Evolutionary conservation across 2,797 vertebrate species (phyloP).

Genomic region (Jordanella pulchra): DNA sequence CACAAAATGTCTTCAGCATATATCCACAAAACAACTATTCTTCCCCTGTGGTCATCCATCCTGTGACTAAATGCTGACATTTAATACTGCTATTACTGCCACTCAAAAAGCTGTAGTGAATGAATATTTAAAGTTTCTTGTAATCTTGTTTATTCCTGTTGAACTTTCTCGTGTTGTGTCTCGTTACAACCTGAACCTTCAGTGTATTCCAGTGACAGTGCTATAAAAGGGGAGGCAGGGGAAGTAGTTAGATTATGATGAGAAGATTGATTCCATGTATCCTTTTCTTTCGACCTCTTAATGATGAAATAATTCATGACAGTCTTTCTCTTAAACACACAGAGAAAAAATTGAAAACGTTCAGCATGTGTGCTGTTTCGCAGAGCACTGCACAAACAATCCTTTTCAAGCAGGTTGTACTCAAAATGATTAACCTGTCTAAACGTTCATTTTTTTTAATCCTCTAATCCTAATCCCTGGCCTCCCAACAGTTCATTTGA

Average conservation of each 20-base stretch:
- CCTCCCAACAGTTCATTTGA: not conserved
- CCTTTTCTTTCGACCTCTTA: too few relatives aligned
- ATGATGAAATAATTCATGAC: too few relatives aligned
- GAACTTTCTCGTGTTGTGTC: not conserved
- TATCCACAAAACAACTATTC: not conserved
- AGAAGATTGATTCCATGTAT: too few relatives aligned
- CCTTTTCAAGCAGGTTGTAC: not conserved
- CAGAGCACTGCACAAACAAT: not conserved
- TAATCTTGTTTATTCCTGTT: not conserved
- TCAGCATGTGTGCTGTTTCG: not conserved
- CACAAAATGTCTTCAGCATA: slow-evolving; percentile 7
- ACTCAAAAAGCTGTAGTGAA: not conserved
- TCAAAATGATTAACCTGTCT: slow-evolving; percentile 16
- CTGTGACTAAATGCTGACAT: not conserved
- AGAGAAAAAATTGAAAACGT: not conserved
- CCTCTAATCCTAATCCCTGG: not conserved
- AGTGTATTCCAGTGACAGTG: not conserved
- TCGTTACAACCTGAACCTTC: not conserved
- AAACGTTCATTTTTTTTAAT: not conserved
- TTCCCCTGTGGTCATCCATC: slow-evolving; percentile 20
- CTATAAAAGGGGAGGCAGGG: not conserved
- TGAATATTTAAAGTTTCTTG: not conserved
- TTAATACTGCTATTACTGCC: not conserved
- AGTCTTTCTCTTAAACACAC: too few relatives aligned
- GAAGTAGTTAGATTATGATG: too few relatives aligned